Base-by-base conservation (phyloP, 1,140 invertebrate species). In the Drosophila sucinea region DNA sequence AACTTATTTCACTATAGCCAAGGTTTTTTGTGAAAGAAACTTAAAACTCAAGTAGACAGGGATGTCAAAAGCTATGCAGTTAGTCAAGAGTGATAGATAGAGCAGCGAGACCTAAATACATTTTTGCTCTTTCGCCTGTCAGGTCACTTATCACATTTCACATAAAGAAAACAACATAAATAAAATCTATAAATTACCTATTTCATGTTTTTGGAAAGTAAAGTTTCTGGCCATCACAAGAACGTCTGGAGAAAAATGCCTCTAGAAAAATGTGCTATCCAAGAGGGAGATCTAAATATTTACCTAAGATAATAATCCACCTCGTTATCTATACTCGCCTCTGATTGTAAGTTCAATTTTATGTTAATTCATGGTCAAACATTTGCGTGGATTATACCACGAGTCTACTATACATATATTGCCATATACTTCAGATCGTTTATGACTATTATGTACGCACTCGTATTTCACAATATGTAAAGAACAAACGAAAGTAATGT, bases 341-440 rank as follows among this genome's bases (percentile, higher is more conserved):
- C 3, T 63, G 44, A 47, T 23, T 23, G n/a, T 8, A 7, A 44
- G 61, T 60, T 41, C 40, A n/a, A 30, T 8, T 40, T 75, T 33
- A 63, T 68, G 72, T 33, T 75, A 25, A 44, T 58, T 68, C 58
- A 51, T 75, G 63, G 58, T 38, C 56, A 75, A 76, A 76, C 76
- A 63, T 76, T 76, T 76, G 73, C 73, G 5, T 17, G 44, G 44
- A 25, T 51, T 51, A 51, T 51, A 25, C 17, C 23, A 47, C 0
- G 5, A 35, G 33, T 5, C 1, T 1, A 7, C 1, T 35, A 4
- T 35, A 7, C 8, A 6, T 35, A 7, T 35, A 35, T 7, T 1
- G 5, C 3, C 5, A 6, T 35, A 4, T 40, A 60, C 47, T 73
- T 57, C 6, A 57, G 60, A 61, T 64, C 44, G 41, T 44, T 70